Evolutionary conservation across 2,113 vertebrate genomes (phyloP).

Genomic region (Aspidoscelis tigris): DNA sequence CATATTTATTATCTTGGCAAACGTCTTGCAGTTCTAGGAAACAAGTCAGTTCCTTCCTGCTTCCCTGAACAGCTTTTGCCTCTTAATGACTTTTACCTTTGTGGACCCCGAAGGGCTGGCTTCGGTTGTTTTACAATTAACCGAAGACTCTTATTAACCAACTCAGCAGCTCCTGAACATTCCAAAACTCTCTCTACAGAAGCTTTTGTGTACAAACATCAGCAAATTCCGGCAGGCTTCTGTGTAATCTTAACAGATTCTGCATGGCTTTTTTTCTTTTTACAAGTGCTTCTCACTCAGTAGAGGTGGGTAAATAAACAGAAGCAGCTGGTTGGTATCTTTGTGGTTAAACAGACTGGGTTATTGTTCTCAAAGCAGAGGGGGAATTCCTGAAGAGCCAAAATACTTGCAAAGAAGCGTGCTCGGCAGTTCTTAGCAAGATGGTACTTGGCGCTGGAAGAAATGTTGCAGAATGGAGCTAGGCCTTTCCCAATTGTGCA

Average conservation of each 20-base stretch:
- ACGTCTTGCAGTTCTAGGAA: not conserved
- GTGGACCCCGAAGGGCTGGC: conserved; percentile 26
- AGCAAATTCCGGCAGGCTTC: conserved; percentile 37
- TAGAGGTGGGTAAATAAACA: conserved; percentile 45
- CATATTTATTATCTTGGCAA: not conserved
- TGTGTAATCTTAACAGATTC: conserved; percentile 34
- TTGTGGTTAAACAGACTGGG: conserved; percentile 50
- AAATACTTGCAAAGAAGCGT: conserved; percentile 55
- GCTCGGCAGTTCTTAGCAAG: not conserved
- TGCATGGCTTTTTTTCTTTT: not conserved
- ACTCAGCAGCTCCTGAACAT: conserved; percentile 28
- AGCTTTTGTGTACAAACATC: conserved; percentile 38
- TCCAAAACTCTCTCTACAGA: conserved; percentile 47
- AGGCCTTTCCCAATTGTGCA: not conserved
- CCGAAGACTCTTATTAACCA: conserved; percentile 50
- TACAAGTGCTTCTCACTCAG: conserved; percentile 37
- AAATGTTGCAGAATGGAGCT: not conserved
- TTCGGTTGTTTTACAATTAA: conserved; percentile 34
- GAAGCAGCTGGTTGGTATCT: conserved; percentile 50
- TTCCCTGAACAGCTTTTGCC: not conserved
- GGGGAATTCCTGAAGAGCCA: conserved; percentile 57
- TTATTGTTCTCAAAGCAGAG: conserved; percentile 49
- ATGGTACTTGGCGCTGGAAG: not conserved
- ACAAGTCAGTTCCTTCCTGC: not conserved
- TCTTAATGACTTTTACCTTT: conserved; percentile 30